These are phyloP conservation scores for Ptychobarbus kaznakovi DNA, from an alignment of 2,797 vertebrate species.

Conservation along the genomic window DNA sequence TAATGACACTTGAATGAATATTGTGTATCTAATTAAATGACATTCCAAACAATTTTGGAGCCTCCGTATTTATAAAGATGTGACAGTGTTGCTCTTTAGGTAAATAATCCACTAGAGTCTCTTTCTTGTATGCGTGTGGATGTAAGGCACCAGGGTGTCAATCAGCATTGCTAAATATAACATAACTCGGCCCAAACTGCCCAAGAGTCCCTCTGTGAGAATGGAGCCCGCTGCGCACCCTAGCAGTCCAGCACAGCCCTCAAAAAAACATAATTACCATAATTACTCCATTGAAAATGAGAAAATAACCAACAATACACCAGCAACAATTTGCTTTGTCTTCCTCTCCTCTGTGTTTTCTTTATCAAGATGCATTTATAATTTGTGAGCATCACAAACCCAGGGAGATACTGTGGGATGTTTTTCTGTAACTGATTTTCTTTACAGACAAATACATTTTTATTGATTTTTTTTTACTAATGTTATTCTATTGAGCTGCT, in stretches of 20 bases:
- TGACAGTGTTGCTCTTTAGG: not conserved
- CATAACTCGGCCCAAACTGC: conserved; percentile 72
- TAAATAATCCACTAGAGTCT: conserved; percentile 37
- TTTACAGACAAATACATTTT: not conserved
- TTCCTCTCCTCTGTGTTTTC: conserved; percentile 44
- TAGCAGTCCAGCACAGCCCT: conserved; percentile 73
- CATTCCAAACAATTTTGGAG: not conserved
- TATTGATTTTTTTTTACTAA: not conserved
- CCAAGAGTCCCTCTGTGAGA: conserved; percentile 76
- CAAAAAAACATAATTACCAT: conserved; percentile 65
- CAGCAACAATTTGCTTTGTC: not conserved
- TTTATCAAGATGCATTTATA: conserved; percentile 68
- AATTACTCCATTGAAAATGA: conserved; percentile 73
- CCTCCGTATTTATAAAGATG: not conserved
- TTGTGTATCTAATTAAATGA: not conserved
- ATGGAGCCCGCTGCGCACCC: conserved; percentile 71
- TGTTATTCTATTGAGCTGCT: not conserved
- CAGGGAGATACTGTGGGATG: not conserved
- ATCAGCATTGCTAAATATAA: conserved; percentile 69
- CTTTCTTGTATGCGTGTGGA: conserved; percentile 60
- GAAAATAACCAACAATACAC: conserved; percentile 40
- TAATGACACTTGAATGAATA: not conserved
- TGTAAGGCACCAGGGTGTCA: not conserved
- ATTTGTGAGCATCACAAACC: not conserved
- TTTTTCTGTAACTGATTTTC: not conserved